Conservation (phyloP, 2,113 vertebrate species). For the Syngnathoides biaculeatus region DNA sequence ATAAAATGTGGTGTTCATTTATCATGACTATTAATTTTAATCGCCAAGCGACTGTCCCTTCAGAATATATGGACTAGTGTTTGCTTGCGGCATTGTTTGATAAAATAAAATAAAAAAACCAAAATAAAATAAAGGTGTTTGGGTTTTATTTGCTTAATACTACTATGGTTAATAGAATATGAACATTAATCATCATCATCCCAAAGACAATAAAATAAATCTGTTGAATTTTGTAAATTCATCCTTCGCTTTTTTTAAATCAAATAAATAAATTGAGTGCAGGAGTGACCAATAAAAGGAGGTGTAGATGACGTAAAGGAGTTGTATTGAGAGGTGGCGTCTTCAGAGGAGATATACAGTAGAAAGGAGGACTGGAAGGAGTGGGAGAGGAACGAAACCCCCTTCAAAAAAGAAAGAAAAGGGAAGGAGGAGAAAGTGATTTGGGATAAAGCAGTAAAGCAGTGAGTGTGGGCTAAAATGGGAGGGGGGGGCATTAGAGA, state of each 20-base stretch:
- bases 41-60: background rate
- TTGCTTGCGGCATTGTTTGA: background rate
- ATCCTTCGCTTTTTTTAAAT: background rate
- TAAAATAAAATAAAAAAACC: background rate
- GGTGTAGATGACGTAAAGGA: conserved; percentile 49
- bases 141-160: background rate
- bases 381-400: conserved; percentile 55
- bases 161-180: background rate
- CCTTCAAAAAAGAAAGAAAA: too few species aligned
- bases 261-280: background rate
- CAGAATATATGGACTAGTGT: background rate
- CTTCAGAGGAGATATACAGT: conserved; percentile 59
- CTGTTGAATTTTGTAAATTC: background rate
- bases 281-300: conserved; percentile 19
- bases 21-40: background rate
- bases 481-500: conserved; percentile 58
- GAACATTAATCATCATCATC: too few species aligned
- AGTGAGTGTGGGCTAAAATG: conserved; percentile 60
- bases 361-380: conserved; percentile 44
- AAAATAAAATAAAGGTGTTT: background rate
- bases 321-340: conserved; percentile 59
- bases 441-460: conserved; percentile 74
- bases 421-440: conserved; percentile 58
- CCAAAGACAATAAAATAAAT: background rate
- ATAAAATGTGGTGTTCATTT: too few species aligned